These are phyloP conservation scores for Ailurus styani DNA, from an alignment of 2,113 vertebrate genomes.

Conservation along the genomic window DNA sequence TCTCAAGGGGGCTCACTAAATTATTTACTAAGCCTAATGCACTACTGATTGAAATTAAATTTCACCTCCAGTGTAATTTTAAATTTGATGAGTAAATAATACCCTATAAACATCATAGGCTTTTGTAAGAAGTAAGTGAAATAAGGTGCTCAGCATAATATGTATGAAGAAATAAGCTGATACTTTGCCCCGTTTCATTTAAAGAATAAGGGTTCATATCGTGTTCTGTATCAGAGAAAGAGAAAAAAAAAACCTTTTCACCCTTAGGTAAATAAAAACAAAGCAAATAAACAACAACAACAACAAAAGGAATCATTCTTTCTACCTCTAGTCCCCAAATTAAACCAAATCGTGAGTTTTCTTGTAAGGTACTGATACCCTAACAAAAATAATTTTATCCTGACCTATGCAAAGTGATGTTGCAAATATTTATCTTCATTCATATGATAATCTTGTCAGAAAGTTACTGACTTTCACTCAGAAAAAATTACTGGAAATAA, in stretches of 20 bases:
- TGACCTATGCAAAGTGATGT: not conserved
- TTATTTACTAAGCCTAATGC: slow-evolving; percentile 58
- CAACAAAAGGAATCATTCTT: not conserved
- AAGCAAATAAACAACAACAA: not conserved
- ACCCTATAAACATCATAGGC: not conserved
- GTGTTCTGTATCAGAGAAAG: not conserved
- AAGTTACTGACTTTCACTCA: not conserved
- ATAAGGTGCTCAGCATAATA: not conserved
- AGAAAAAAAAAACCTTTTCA: not conserved
- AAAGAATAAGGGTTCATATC: not conserved
- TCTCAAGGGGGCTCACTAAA: slow-evolving; percentile 38
- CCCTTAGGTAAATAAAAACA: not conserved
- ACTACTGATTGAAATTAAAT: slow-evolving; percentile 64
- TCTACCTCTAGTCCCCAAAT: not conserved
- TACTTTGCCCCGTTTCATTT: not conserved
- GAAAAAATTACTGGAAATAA: too few relatives aligned
- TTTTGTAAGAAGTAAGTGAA: slow-evolving; percentile 38
- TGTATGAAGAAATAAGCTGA: not conserved
- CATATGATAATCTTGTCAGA: not conserved
- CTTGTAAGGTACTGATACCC: not conserved
- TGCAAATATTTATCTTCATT: not conserved
- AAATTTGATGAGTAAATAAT: slow-evolving; percentile 51
- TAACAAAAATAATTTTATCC: not conserved
- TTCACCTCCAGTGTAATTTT: slow-evolving; percentile 53
- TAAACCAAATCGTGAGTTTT: not conserved